Percentiles rank a stretch among this genome's conserved stretches.
phyloP scores from a whole-genome alignment of 1,140 invertebrate species.

The Drosophila guanche region DNA sequence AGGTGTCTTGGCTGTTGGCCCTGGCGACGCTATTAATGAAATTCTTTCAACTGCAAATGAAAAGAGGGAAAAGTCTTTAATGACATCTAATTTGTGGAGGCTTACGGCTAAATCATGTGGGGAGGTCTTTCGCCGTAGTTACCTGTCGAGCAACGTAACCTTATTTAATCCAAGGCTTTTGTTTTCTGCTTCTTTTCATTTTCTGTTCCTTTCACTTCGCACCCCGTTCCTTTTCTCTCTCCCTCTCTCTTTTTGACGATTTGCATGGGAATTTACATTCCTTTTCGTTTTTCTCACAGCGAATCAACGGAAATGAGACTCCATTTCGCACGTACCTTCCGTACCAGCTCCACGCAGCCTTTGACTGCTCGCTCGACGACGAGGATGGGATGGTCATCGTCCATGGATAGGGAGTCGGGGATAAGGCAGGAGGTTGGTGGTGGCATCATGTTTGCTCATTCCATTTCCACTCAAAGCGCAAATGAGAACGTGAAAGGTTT shows the following conservation, averaged over 20 bases:
- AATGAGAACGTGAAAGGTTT: conserved; percentile 19
- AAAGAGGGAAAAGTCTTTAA: background rate
- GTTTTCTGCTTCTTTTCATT: conserved; percentile 13
- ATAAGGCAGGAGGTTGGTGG: too few species aligned
- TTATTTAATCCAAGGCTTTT: conserved; percentile 4
- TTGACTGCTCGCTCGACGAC: background rate
- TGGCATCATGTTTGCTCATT: conserved; percentile 9
- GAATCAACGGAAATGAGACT: conserved; percentile 43
- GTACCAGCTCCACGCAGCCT: conserved; percentile 10
- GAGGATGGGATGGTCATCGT: too few species aligned
- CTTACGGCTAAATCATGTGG: background rate
- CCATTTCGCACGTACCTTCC: conserved; percentile 45
- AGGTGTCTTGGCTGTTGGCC: conserved; percentile 26
- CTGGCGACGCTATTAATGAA: conserved; percentile 34
- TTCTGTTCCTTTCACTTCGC: conserved; percentile 34
- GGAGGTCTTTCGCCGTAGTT: background rate
- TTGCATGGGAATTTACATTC: conserved; percentile 44
- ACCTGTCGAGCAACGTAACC: background rate
- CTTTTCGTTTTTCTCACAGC: conserved; percentile 5
- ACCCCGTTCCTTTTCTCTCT: conserved; percentile 1
- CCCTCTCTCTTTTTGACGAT: conserved; percentile 4
- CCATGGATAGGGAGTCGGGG: too few species aligned
- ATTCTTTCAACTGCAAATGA: conserved; percentile 11
- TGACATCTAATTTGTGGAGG: conserved; percentile 8
- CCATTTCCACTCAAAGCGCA: conserved; percentile 1